These are phyloP conservation scores for Liposcelis brunnea DNA, from an alignment of 2,888 invertebrate species.

Conservation along the genomic window DNA sequence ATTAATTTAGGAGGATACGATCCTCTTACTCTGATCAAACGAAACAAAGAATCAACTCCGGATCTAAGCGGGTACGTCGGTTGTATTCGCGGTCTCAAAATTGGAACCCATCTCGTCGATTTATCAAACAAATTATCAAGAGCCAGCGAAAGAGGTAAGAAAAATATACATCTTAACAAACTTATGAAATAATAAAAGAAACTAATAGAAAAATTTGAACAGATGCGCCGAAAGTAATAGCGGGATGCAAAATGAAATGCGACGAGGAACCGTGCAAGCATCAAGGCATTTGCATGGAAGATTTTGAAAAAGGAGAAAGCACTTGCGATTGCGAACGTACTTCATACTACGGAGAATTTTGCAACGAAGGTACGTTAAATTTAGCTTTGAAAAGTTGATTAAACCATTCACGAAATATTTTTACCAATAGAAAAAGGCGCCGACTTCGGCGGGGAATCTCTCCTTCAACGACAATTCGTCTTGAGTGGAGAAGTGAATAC, in stretches of 20 bases:
- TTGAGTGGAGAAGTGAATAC: slow-evolving; percentile 49
- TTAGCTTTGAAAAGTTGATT: not conserved
- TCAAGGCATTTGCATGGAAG: slow-evolving; percentile 72
- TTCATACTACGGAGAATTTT: slow-evolving; percentile 76
- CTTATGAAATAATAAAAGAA: no score
- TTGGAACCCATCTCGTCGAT: slow-evolving; percentile 64
- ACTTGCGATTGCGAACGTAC: slow-evolving; percentile 79
- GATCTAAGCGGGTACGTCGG: slow-evolving; percentile 54
- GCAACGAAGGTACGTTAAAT: slow-evolving; percentile 43
- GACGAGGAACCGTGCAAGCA: slow-evolving; percentile 77
- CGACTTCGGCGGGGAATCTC: slow-evolving; percentile 74
- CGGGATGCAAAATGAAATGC: slow-evolving; percentile 78
- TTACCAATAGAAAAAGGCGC: slow-evolving; percentile 55
- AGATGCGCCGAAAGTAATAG: slow-evolving; percentile 50
- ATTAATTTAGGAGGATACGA: slow-evolving; percentile 71
- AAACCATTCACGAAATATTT: no score
- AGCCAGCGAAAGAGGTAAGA: no score
- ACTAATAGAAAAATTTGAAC: no score
- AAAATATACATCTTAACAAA: no score
- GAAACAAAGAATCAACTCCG: slow-evolving; percentile 21
- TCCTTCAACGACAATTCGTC: slow-evolving; percentile 59
- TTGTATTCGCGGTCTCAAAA: slow-evolving; percentile 72
- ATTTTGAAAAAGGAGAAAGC: slow-evolving; percentile 69
- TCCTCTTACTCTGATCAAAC: slow-evolving; percentile 47
- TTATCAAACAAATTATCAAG: slow-evolving; percentile 37